Conservation (phyloP, 2,888 invertebrate species). For the Galerucella calmariensis region DNA sequence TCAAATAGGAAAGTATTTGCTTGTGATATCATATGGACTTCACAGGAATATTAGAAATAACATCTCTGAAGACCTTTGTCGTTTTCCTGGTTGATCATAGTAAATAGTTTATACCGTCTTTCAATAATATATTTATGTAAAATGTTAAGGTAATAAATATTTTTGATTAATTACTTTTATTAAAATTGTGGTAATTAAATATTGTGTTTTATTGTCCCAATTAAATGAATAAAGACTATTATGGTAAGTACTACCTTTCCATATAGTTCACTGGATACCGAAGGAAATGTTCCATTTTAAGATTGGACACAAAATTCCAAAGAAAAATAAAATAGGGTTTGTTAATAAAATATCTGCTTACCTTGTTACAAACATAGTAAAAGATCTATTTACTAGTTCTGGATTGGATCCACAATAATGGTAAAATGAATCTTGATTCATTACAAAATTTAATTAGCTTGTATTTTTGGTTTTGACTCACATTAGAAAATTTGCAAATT, state of each 20-base stretch:
- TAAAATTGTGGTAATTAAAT: neutral
- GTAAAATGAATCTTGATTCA: too few relatives aligned
- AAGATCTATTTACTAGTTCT: too few relatives aligned
- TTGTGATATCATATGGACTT: neutral
- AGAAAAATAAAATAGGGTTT: too few relatives aligned
- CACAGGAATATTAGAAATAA: neutral
- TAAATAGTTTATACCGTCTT: neutral
- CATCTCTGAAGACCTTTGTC: neutral
- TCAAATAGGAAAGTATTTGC: neutral
- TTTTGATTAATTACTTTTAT: neutral
- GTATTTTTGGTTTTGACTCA: too few relatives aligned
- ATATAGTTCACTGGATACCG: too few relatives aligned
- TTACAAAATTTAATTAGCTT: too few relatives aligned
- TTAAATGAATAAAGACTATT: neutral
- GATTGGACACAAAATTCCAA: too few relatives aligned
- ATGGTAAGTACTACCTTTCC: too few relatives aligned
- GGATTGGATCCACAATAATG: too few relatives aligned
- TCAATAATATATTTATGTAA: neutral
- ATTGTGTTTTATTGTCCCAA: neutral
- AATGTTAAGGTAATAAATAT: neutral
- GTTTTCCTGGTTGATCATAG: neutral
- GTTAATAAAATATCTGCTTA: too few relatives aligned
- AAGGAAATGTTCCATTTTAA: too few relatives aligned
- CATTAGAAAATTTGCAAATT: conserved; percentile 22
- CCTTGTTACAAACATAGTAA: too few relatives aligned